Evolutionary conservation across 1,140 invertebrate species (phyloP).

Genomic region (Pentalonia nigronervosa): DNA sequence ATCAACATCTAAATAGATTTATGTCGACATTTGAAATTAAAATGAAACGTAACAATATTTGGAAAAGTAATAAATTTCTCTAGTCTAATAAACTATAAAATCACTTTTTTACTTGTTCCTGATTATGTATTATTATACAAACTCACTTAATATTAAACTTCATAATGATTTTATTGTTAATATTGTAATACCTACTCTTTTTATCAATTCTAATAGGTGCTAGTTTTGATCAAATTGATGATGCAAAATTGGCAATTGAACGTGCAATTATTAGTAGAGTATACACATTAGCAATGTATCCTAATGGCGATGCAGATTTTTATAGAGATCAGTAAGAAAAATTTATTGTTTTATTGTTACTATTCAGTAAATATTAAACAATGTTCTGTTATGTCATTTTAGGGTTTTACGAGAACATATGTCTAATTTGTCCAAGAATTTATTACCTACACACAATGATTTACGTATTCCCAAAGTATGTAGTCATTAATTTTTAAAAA

Average conservation of each 20-base stretch:
- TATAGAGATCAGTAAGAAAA: constrained; percentile 82
- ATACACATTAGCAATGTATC: constrained; percentile 92
- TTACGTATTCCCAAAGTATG: constrained; percentile 78
- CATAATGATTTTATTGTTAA: neutral
- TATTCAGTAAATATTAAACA: constrained; percentile 37
- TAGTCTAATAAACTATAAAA: neutral
- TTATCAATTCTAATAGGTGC: constrained; percentile 67
- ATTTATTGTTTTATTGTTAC: neutral
- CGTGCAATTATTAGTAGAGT: constrained; percentile 85
- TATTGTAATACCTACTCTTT: neutral
- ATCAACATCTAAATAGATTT: constrained; percentile 75
- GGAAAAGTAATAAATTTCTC: constrained; percentile 54
- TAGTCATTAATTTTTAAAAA: neutral
- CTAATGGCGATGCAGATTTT: constrained; percentile 95
- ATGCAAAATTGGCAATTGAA: constrained; percentile 78
- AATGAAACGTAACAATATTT: constrained; percentile 75
- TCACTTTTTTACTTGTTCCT: neutral
- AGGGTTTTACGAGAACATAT: constrained; percentile 90
- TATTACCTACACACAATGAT: constrained; percentile 85
- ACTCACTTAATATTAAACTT: neutral
- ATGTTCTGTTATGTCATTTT: constrained; percentile 61
- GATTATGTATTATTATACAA: neutral
- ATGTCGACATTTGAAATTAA: constrained; percentile 68
- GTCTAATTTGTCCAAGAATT: constrained; percentile 78
- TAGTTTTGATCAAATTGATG: constrained; percentile 73